Conservation (phyloP, 2,797 vertebrate species). For the Pantherophis alleghaniensis region DNA sequence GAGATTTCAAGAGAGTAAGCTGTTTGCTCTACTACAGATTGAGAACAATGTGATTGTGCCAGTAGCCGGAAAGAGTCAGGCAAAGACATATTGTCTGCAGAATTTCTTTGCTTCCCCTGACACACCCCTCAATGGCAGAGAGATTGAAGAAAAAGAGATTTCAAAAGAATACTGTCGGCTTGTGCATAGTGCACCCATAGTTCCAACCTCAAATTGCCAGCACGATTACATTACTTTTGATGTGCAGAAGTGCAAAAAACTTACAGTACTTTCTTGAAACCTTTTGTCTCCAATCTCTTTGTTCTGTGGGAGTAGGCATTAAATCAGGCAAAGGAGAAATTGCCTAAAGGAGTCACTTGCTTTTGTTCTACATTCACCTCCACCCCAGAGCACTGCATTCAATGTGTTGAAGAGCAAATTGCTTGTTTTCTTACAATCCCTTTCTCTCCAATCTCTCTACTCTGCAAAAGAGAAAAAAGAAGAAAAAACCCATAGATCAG, state of each 20-base stretch:
- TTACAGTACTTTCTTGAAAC: neutral
- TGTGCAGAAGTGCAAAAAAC: neutral
- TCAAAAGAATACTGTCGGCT: neutral
- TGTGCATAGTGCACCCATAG: neutral
- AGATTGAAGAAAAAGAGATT: neutral
- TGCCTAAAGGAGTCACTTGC: neutral
- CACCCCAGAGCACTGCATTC: neutral
- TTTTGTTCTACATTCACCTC: neutral
- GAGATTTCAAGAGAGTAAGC: neutral
- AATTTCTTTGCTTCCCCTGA: neutral
- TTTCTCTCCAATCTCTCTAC: neutral
- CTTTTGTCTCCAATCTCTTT: neutral
- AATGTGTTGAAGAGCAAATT: neutral
- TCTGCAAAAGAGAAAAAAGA: neutral
- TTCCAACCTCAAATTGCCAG: neutral
- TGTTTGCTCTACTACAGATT: neutral
- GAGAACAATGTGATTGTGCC: neutral
- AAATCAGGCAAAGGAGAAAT: neutral
- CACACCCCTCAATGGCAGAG: neutral
- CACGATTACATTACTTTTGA: neutral
- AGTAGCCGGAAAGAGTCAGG: neutral
- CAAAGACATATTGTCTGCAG: neutral
- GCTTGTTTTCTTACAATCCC: neutral
- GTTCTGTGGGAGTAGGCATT: neutral
- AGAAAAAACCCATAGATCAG: neutral